Evolutionary conservation across 1,140 invertebrate genomes (phyloP).

Genomic region (Ostrea edulis): DNA sequence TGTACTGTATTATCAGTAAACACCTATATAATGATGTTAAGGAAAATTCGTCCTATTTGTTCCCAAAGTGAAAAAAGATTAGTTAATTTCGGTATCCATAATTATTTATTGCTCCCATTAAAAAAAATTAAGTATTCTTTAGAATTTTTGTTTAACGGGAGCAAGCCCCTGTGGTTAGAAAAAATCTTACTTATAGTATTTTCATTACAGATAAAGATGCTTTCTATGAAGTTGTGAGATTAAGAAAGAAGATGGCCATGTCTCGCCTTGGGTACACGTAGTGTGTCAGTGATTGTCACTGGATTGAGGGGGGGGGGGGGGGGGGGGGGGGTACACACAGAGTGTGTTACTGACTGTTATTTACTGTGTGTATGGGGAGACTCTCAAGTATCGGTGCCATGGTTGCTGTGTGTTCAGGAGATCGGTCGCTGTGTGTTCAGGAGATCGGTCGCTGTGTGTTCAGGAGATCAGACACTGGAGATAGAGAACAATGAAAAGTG

Average conservation of each 20-base stretch:
- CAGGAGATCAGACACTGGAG: too few relatives aligned
- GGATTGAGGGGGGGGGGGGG: background rate
- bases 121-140: too few relatives aligned
- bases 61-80: too few relatives aligned
- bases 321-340: background rate
- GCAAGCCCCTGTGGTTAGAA: background rate
- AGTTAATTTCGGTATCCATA: too few relatives aligned
- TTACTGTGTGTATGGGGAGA: background rate
- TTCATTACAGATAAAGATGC: conserved; percentile 86
- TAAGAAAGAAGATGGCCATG: conserved; percentile 88
- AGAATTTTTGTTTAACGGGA: too few relatives aligned
- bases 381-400: conserved; percentile 1
- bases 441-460: too few relatives aligned
- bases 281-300: background rate
- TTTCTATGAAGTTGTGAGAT: conserved; percentile 87
- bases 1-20: too few relatives aligned
- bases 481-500: too few relatives aligned
- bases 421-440: too few relatives aligned
- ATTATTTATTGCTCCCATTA: too few relatives aligned
- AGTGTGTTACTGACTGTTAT: background rate
- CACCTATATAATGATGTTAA: too few relatives aligned
- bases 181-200: conserved; percentile 3
- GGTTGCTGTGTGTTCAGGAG: background rate
- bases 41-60: too few relatives aligned
- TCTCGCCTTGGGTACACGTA: conserved; percentile 84